A percentile compares a stretch with the other conserved stretches of the same genome.
These are phyloP conservation scores for Calycopis cecrops DNA, from an alignment of 1,140 invertebrate species.

Conservation along the genomic window DNA sequence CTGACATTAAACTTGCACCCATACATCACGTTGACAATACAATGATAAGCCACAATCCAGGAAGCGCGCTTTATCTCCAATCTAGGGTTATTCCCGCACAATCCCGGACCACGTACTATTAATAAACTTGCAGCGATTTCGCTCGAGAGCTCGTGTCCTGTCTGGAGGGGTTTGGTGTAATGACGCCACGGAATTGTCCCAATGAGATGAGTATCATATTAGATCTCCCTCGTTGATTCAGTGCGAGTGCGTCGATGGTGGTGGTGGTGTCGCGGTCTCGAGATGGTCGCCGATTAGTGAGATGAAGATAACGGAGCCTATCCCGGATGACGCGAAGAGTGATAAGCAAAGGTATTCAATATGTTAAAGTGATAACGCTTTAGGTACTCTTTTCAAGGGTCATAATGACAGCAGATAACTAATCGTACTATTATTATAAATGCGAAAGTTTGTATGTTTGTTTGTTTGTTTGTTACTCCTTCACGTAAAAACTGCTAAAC, in stretches of 20 bases:
- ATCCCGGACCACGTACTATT: constrained; percentile 10
- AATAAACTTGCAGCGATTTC: constrained; percentile 43
- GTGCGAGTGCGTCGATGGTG: constrained; percentile 37
- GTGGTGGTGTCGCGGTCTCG: constrained; percentile 21
- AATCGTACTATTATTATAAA: too few relatives aligned
- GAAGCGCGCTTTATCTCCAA: constrained; percentile 5
- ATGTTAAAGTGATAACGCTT: too few relatives aligned
- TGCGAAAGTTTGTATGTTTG: too few relatives aligned
- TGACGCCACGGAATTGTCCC: constrained; percentile 60
- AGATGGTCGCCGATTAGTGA: constrained; percentile 16
- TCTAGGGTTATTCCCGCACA: not conserved
- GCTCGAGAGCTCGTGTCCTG: constrained; percentile 59
- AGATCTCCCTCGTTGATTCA: constrained; percentile 48
- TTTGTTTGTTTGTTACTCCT: too few relatives aligned
- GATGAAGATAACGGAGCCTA: constrained; percentile 57
- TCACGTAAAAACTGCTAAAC: too few relatives aligned
- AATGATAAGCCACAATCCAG: constrained; percentile 1
- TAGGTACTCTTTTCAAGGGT: too few relatives aligned
- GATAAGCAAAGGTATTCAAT: constrained; percentile 35
- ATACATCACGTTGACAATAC: constrained; percentile 1
- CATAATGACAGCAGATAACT: too few relatives aligned
- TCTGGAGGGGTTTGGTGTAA: constrained; percentile 58
- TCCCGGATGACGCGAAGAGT: constrained; percentile 27
- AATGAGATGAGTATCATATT: constrained; percentile 59
- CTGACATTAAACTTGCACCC: too few relatives aligned